Evolutionary conservation across 2,797 vertebrate species (phyloP).

Genomic region (Acanthopagrus latus): DNA sequence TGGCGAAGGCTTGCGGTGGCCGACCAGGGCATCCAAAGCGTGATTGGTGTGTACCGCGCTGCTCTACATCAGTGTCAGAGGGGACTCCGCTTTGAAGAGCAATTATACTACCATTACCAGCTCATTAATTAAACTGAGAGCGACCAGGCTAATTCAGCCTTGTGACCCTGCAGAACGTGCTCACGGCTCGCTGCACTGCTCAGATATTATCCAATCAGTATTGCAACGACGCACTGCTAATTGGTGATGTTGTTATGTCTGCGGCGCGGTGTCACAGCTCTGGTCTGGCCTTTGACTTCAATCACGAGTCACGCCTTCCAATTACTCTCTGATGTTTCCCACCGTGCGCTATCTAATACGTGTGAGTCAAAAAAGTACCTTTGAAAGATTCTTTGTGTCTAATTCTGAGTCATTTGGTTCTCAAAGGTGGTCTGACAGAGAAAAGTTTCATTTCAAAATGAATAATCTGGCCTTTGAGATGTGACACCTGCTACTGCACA

Average conservation of each 20-base stretch:
- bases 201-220: conserved; percentile 71
- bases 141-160: conserved; percentile 73
- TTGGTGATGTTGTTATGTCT: conserved; percentile 69
- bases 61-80: conserved; percentile 61
- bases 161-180: conserved; percentile 66
- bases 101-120: conserved; percentile 69
- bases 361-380: conserved; percentile 6
- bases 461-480: not conserved
- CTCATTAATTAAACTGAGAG: conserved; percentile 79
- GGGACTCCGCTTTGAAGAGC: conserved; percentile 68
- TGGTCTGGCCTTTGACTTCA: conserved; percentile 64
- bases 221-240: conserved; percentile 59
- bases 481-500: not conserved
- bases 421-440: not conserved
- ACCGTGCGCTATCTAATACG: conserved; percentile 26
- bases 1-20: conserved; percentile 48
- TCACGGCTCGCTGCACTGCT: conserved; percentile 62
- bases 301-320: conserved; percentile 53
- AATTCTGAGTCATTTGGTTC: conserved; percentile 11
- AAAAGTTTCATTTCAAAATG: not conserved
- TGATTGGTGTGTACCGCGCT: conserved; percentile 44
- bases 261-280: conserved; percentile 54
- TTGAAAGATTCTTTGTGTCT: conserved; percentile 1
- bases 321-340: conserved; percentile 44
- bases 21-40: conserved; percentile 46